phyloP scores from a whole-genome alignment of 1,140 invertebrate species.

The Ruditapes philippinarum region DNA sequence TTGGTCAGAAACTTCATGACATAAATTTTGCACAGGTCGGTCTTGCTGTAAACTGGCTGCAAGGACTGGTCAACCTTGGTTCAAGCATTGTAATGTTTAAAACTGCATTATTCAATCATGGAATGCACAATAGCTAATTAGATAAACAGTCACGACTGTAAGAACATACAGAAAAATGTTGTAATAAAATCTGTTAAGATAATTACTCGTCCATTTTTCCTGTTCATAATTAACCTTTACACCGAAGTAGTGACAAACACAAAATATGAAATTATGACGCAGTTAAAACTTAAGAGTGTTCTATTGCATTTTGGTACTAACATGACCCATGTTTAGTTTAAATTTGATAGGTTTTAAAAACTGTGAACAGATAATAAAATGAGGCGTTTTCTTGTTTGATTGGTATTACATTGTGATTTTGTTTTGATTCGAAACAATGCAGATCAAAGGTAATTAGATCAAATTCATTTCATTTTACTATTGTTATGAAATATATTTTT shows the following conservation, averaged over 20 bases:
- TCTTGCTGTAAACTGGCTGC: no score
- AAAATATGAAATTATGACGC: neutral
- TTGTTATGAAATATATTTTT: no score
- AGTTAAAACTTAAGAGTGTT: neutral
- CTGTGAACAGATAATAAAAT: neutral
- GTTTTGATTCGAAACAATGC: neutral
- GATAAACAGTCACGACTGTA: neutral
- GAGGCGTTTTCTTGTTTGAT: neutral
- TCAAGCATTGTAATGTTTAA: neutral
- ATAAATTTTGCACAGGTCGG: no score
- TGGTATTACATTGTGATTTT: neutral
- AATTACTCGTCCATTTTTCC: neutral
- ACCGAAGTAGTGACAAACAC: neutral
- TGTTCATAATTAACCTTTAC: neutral
- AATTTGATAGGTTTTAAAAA: neutral
- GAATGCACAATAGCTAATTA: neutral
- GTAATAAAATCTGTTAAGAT: neutral
- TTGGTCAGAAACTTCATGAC: no score
- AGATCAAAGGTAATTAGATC: neutral
- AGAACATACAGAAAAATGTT: constrained; percentile 8
- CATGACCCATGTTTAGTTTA: neutral
- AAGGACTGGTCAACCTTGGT: no score
- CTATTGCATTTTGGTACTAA: neutral
- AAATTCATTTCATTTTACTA: no score
- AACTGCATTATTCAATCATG: neutral